A percentile compares a stretch with the other conserved stretches of the same genome.
These are phyloP conservation scores for Emydura subglobosa DNA, from an alignment of 2,113 vertebrate genomes.

Conservation along the genomic window DNA sequence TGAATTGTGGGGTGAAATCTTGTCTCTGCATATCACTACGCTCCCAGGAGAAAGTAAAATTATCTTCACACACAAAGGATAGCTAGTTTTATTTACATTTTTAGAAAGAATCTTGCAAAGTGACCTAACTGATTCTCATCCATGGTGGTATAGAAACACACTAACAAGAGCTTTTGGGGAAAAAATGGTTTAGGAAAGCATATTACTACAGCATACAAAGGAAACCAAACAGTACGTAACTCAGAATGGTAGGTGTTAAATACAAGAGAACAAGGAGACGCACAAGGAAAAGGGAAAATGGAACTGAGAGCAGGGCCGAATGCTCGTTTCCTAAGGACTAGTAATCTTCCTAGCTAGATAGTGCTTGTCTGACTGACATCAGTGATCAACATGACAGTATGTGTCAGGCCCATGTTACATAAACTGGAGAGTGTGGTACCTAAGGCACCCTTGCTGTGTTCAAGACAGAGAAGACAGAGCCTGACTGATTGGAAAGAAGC, in stretches of 20 bases:
- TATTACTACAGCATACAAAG: background rate
- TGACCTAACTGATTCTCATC: background rate
- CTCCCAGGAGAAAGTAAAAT: no score
- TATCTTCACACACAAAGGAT: no score
- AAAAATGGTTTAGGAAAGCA: background rate
- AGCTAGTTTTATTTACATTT: no score
- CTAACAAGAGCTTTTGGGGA: background rate
- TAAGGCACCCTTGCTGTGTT: background rate
- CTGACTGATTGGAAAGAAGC: background rate
- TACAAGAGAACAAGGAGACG: background rate
- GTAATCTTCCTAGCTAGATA: background rate
- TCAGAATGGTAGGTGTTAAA: background rate
- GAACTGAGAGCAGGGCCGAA: background rate
- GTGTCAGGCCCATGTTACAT: background rate
- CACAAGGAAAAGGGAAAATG: background rate
- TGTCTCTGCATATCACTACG: no score
- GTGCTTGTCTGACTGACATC: background rate
- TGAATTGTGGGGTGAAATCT: no score
- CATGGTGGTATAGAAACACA: background rate
- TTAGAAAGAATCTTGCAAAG: background rate
- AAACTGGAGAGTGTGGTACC: background rate
- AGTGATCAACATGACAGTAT: background rate
- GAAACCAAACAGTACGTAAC: background rate
- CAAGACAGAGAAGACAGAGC: background rate
- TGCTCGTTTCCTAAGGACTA: background rate